Base-by-base conservation (phyloP, 2,888 invertebrate species). In the Tromatobia lineatoria region DNA sequence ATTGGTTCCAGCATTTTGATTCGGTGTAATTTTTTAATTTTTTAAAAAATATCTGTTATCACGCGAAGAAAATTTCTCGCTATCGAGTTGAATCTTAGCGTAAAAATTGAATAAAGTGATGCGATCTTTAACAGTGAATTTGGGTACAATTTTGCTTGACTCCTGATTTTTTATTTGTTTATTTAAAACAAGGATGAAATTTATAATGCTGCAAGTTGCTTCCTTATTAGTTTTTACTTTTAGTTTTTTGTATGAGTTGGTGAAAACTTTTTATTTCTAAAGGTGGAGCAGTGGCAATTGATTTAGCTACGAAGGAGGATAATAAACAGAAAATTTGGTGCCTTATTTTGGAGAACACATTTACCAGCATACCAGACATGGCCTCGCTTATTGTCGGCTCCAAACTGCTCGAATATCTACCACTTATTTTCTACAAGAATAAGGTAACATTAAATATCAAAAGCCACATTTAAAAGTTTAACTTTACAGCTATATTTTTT, bases 361-460 rank as follows among this genome's bases (percentile, higher is more conserved):
- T 99, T 91, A 98, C 98, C 4, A 97, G 97, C 93, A 97, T 99
- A 94, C 98, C 98, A 45, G 98, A 98, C 86, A 98, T 99, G 96
- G 98, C 98, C 20, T 96, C 96, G 89, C 96, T 97, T 84, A 95
- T 99, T 88, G 95, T 99, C 87, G 96, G 96, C 91, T 96, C 96
- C 95, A 95, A 94, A 90, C 94, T 96, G 88, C 92, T 98, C 80
- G 95, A 96, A 86, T 97, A 96, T 94, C 94, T 99, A 88, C 99
- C 99, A 83, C 94, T 96, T 88, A 95, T 97, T 94, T 97, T 96
- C 93, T 98, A 97, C 94, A 99, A 99, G 95, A 99, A 98, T 94
- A 97, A 98, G 96, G 98, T 98, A 93, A 20, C 45, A 45, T 73
- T 77, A 15, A 38, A 50, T 70, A 69, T 20, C 25, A 8, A 34